phyloP scores from a whole-genome alignment of 2,888 invertebrate species.

The Trachelus iudaicus region DNA sequence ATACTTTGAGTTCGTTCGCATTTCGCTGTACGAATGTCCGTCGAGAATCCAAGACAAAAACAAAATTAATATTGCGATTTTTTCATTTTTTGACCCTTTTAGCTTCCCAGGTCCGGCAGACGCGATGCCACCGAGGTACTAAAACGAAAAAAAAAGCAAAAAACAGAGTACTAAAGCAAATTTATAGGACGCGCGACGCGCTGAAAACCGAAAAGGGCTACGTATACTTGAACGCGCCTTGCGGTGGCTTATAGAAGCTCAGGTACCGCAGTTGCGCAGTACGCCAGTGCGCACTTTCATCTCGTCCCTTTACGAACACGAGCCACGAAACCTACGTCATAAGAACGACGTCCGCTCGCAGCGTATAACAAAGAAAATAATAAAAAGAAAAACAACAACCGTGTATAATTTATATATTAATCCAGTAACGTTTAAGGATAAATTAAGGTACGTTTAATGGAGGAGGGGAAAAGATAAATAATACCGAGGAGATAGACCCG shows the following conservation, averaged over 20 bases:
- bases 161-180: constrained; percentile 37
- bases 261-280: not conserved
- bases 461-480: not conserved
- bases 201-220: not conserved
- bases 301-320: not conserved
- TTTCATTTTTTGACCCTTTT: constrained; percentile 64
- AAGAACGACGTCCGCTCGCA: constrained; percentile 33
- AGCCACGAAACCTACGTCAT: not conserved
- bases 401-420: constrained; percentile 46
- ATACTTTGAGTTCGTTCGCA: constrained; percentile 50
- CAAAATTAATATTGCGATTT: constrained; percentile 62
- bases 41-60: not conserved
- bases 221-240: constrained; percentile 2
- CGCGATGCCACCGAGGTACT: constrained; percentile 66
- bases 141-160: constrained; percentile 32
- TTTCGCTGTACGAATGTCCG: not conserved
- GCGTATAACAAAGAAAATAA: constrained; percentile 28
- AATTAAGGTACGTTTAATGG: constrained; percentile 35
- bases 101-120: constrained; percentile 67
- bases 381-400: constrained; percentile 14
- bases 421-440: constrained; percentile 38
- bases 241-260: not conserved
- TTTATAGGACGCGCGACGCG: constrained; percentile 6
- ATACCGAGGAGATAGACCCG: not conserved
- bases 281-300: not conserved